phyloP scores from a whole-genome alignment of 1,140 invertebrate species.

The Fopius arisanus region DNA sequence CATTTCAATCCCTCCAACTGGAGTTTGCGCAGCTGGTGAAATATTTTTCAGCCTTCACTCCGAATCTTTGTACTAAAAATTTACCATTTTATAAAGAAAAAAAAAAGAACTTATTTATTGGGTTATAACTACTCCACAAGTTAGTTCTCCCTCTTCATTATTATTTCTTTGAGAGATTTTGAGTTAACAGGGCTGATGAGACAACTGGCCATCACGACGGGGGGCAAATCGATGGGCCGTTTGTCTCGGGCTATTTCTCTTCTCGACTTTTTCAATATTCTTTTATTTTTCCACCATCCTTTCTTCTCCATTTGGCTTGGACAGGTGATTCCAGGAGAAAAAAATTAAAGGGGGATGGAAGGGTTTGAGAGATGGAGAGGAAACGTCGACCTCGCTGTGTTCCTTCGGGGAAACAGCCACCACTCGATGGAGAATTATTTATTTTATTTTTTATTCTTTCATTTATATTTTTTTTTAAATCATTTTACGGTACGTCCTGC shows the following conservation, averaged over 20 bases:
- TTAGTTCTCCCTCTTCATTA: no score
- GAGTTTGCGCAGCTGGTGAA: conserved; percentile 31
- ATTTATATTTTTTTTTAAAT: neutral
- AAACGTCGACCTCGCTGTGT: neutral
- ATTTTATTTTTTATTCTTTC: neutral
- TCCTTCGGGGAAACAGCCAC: neutral
- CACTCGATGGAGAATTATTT: neutral
- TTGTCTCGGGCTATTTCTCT: neutral
- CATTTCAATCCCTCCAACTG: neutral
- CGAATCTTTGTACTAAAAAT: neutral
- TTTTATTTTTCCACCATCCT: neutral
- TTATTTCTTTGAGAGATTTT: no score
- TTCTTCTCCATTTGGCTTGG: neutral
- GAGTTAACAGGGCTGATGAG: neutral
- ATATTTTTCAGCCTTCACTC: neutral
- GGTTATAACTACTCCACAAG: no score
- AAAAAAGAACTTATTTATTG: neutral
- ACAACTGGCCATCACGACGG: neutral
- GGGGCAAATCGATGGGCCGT: conserved; percentile 2
- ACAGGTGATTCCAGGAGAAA: neutral
- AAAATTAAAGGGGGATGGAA: neutral
- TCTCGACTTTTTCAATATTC: neutral
- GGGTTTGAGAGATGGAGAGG: neutral
- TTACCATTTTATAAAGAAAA: neutral
- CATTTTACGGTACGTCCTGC: neutral